Base-by-base conservation (phyloP, 2,113 vertebrate genomes). In the Phoxinus phoxinus region DNA sequence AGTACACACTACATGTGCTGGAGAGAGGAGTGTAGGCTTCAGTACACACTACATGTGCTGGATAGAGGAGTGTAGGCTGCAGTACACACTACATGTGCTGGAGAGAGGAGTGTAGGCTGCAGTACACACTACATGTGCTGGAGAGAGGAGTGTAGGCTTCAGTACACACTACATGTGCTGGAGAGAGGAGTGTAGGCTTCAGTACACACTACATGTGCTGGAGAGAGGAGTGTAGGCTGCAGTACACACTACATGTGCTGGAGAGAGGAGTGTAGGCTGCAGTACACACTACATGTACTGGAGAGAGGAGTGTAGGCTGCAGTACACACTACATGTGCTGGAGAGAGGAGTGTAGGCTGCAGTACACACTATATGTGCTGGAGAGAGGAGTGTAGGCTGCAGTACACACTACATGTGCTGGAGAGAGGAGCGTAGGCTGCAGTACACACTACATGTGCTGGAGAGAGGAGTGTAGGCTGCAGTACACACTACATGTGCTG, bases 1-100 rank as follows among this genome's bases (percentile, higher is more conserved):
- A 85, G 90, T 88, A 91, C 82, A 89, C 86, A 86, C 85, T 81
- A 88, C 80, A 85, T 81, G 67, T 63, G n/a, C n/a, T n/a, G n/a
- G n/a, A n/a, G n/a, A n/a, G n/a, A n/a, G n/a, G n/a, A n/a, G n/a
- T n/a, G n/a, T n/a, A n/a, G n/a, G n/a, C n/a, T n/a, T 81, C 87
- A 85, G 90, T 88, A 91, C 82, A 89, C 86, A 86, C 85, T 81
- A 88, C 80, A 85, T 81, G 67, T 63, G n/a, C n/a, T n/a, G n/a
- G n/a, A n/a, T n/a, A n/a, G n/a, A n/a, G n/a, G n/a, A n/a, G n/a
- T n/a, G n/a, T n/a, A n/a, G n/a, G n/a, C n/a, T n/a, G n/a, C 87
- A 85, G 90, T 88, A 91, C 82, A 89, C 86, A 86, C 85, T 81
- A 88, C 80, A 85, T 81, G 67, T 63, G n/a, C n/a, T n/a, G n/a